Percentiles rank a stretch among this genome's conserved stretches.
These are phyloP conservation scores for Adela reaumurella DNA, from an alignment of 2,888 invertebrate species.

Conservation along the genomic window DNA sequence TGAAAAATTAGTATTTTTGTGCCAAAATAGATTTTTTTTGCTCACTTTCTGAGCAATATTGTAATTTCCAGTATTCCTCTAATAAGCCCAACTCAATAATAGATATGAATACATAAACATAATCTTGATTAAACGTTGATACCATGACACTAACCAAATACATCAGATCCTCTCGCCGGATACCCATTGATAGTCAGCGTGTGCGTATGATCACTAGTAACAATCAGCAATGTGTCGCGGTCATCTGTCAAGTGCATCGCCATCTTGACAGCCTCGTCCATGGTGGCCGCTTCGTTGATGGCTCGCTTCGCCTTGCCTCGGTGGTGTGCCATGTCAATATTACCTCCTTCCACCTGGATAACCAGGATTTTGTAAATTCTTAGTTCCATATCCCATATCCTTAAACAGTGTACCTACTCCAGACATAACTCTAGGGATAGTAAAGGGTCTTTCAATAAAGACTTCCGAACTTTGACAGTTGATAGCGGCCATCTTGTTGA, in stretches of 20 bases:
- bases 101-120: too few relatives aligned
- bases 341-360: slow-evolving; percentile 74
- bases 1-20: too few relatives aligned
- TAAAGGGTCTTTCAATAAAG: too few relatives aligned
- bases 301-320: slow-evolving; percentile 73
- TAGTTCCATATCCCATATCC: neutral
- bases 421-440: too few relatives aligned
- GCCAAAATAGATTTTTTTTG: too few relatives aligned
- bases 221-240: slow-evolving; percentile 74
- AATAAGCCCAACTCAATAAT: neutral
- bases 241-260: slow-evolving; percentile 59
- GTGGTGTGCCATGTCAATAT: slow-evolving; percentile 86
- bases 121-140: too few relatives aligned
- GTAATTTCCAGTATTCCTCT: neutral
- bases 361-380: neutral
- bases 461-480: too few relatives aligned
- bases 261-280: slow-evolving; percentile 72
- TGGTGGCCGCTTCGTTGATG: slow-evolving; percentile 71
- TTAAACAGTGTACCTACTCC: too few relatives aligned
- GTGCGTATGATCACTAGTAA: slow-evolving; percentile 83
- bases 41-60: neutral
- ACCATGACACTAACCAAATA: slow-evolving; percentile 62
- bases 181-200: slow-evolving; percentile 76
- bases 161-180: slow-evolving; percentile 62
- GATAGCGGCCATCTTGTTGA: too few relatives aligned